Percentiles rank a stretch among this genome's conserved stretches.
These are phyloP conservation scores for Octopus sinensis DNA, from an alignment of 1,140 invertebrate genomes.

Conservation along the genomic window DNA sequence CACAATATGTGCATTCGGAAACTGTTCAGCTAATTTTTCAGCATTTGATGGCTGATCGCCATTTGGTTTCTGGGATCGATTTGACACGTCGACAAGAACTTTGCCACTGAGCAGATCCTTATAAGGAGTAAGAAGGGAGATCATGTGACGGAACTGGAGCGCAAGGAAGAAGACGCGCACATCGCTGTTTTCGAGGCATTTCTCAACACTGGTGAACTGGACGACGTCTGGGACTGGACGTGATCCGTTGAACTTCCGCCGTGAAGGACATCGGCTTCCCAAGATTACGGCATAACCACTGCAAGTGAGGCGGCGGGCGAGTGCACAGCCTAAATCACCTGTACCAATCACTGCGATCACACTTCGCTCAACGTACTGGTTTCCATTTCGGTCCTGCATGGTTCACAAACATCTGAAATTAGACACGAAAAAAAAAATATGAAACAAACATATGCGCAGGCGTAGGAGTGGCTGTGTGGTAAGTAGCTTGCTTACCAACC, in stretches of 20 bases:
- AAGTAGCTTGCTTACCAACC: too few species aligned
- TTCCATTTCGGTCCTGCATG: too few species aligned
- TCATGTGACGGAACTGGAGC: constrained; percentile 44
- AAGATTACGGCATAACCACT: constrained; percentile 48
- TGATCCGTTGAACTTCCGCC: constrained; percentile 24
- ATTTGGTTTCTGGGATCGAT: constrained; percentile 21
- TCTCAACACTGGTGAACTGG: constrained; percentile 17
- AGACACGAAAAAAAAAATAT: too few species aligned
- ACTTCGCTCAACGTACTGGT: background rate
- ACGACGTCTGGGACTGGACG: constrained; percentile 42
- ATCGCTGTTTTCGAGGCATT: background rate
- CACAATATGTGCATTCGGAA: constrained; percentile 36
- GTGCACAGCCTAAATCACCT: constrained; percentile 47
- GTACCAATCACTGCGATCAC: constrained; percentile 45
- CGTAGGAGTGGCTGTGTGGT: too few species aligned
- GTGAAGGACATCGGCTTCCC: constrained; percentile 45
- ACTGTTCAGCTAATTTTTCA: constrained; percentile 37
- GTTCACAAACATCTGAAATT: too few species aligned
- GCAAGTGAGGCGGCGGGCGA: constrained; percentile 41
- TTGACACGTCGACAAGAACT: constrained; percentile 49
- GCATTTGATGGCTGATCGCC: constrained; percentile 35
- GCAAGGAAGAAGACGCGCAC: constrained; percentile 35
- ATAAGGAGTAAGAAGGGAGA: constrained; percentile 25
- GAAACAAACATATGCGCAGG: too few species aligned
- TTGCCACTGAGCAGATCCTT: constrained; percentile 34